These are phyloP conservation scores for Enoplosus armatus DNA, from an alignment of 2,797 vertebrate species.

Conservation along the genomic window DNA sequence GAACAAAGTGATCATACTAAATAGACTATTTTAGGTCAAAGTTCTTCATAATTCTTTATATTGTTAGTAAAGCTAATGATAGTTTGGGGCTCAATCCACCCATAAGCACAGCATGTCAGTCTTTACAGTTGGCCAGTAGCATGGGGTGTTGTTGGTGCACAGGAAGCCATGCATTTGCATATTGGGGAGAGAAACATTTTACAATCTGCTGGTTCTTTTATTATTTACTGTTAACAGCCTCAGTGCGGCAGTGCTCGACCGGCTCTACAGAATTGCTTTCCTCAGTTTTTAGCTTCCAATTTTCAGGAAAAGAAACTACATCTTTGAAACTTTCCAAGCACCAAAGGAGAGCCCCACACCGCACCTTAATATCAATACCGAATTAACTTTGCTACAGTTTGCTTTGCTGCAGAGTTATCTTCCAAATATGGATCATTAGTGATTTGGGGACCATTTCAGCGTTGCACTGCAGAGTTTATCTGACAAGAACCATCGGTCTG, in stretches of 20 bases:
- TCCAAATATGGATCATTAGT: neutral
- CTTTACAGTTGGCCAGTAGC: neutral
- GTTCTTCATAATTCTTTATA: neutral
- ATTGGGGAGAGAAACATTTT: neutral
- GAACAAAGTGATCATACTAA: neutral
- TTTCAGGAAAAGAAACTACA: constrained; percentile 23
- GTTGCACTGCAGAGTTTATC: constrained; percentile 8
- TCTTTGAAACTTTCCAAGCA: constrained; percentile 26
- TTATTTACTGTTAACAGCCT: neutral
- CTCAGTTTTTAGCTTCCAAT: neutral
- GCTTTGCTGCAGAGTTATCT: constrained; percentile 9
- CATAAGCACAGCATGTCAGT: neutral
- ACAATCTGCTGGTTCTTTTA: neutral
- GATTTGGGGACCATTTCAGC: constrained; percentile 10
- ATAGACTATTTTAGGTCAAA: neutral
- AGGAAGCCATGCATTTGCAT: neutral
- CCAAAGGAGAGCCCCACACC: constrained; percentile 2
- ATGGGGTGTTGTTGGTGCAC: neutral
- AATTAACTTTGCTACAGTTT: constrained; percentile 23
- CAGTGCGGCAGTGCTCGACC: constrained; percentile 2
- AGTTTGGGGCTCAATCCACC: neutral
- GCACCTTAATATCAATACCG: constrained; percentile 24
- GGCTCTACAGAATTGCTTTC: constrained; percentile 5
- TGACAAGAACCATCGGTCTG: no score
- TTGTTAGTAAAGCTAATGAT: neutral